Base-by-base conservation (phyloP, 2,888 invertebrate genomes). In the Scrobipalpa costella region DNA sequence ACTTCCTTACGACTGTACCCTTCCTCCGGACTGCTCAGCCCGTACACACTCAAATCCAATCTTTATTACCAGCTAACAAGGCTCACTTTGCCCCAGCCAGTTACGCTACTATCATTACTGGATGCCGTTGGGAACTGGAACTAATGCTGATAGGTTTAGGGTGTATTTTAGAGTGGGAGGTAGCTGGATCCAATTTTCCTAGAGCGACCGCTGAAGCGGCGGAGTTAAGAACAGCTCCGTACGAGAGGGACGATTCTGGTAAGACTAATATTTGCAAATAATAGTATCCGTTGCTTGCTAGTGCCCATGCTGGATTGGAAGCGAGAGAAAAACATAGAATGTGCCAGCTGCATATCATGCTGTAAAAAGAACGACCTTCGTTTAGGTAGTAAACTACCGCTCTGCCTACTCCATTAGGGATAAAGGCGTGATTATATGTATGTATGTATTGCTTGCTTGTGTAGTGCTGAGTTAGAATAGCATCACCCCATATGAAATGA, bases 1-100 rank as follows among this genome's bases (percentile, higher is more conserved):
- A 90, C 90, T 91, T 91, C 91, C 91, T 91, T 91, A 90, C 90
- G 90, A 88, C 86, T 89, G 78, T 88, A 89, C 90, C 90, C 90
- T 90, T 90, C 88, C 89, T 87, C 83, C 77, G 74, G 84, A 84
- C 85, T 79, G 83, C 85, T 82, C 74, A 50, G 66, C 62, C 50
- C 58, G 50, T 61, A 68, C 66, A 44, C 79, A 75, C 67, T 69
- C 76, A 61, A 88, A 78, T 78, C 74, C 67, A 71, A 78, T 80
- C 85, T 79, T 74, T 83, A 84, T 67, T 57, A n/a, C 66, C 44
- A 27, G 9, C 44, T 44, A 19, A 59, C 58, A 65, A 63, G 57
- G 49, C 33, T 50, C 61, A 70, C 17, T 72, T 75, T 70, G 21
- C 68, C n/a, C 52, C 70, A 69, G 7, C 52, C 44, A 52, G 34